Base-by-base conservation (phyloP, 2,113 vertebrate genomes). In the Lagopus leucura region DNA sequence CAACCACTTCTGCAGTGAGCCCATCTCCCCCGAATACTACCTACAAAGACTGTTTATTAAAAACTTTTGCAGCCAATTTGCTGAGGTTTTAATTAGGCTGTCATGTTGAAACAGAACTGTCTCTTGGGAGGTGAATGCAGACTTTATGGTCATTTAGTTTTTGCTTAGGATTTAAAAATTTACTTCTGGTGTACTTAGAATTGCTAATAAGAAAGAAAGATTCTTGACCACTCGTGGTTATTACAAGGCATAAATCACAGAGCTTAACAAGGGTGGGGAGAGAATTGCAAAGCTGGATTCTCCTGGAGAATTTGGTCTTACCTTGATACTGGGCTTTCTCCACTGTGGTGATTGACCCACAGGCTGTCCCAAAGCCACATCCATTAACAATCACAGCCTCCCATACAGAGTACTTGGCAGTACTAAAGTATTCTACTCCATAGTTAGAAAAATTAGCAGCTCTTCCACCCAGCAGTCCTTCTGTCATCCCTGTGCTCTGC, bases 131-230 rank as follows among this genome's bases (percentile, higher is more conserved):
- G 66, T 3, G 36, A 94, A 27, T 57, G 48, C 50, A 5, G 36
- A 34, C 92, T 95, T 94, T 78, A 70, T 77, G 63, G 69, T 45
- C 72, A 86, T 86, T 97, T 86, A 76, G 77, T 86, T 93, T 85
- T 80, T 94, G 71, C 70, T 94, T 77, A 40, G 88, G 82, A 80
- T 86, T 94, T 89, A 34, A 71, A 67, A 71, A 30, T 48, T 64
- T 80, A 73, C 36, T 84, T 76, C 76, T 76, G 70, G 61, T 50
- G 28, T 30, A 13, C 70, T 92, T 5, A 32, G 75, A 83, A 58
- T 84, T 82, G 66, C n/a, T 81, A 84, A 92, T 38, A 72, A 55
- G 75, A 84, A 84, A 63, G 69, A 76, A 61, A 64, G 84, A 89
- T 84, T 92, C 66, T n/a, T 81, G 74, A 82, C 65, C n/a, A 8